phyloP scores from a whole-genome alignment of 2,113 vertebrate genomes.

The Clarias magur region DNA sequence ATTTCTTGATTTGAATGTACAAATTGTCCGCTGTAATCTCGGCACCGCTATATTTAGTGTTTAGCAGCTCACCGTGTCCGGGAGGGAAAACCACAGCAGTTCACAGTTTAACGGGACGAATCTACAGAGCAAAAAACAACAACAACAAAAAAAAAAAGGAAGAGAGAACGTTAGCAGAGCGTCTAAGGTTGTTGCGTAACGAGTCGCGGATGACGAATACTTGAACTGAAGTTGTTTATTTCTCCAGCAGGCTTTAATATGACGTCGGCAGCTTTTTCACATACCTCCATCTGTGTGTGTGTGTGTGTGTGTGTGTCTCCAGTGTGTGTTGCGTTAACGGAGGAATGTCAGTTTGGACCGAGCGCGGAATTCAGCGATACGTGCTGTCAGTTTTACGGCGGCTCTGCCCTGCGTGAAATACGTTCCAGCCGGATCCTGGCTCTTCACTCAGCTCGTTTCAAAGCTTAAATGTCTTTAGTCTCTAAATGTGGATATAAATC shows the following conservation, averaged over 20 bases:
- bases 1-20: too few species aligned
- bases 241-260: background rate
- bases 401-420: constrained; percentile 41
- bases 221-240: background rate
- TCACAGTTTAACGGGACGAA: too few species aligned
- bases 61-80: too few species aligned
- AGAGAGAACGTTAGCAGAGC: too few species aligned
- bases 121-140: too few species aligned
- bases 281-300: background rate
- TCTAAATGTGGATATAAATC: constrained; percentile 9
- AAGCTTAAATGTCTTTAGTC: constrained; percentile 22
- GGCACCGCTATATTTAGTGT: too few species aligned
- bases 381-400: constrained; percentile 50
- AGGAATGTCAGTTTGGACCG: constrained; percentile 40
- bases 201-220: too few species aligned
- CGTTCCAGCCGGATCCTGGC: constrained; percentile 41
- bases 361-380: constrained; percentile 48
- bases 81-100: too few species aligned
- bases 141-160: too few species aligned
- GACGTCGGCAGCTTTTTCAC: background rate
- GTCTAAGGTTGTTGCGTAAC: too few species aligned
- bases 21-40: background rate
- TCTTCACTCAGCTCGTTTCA: constrained; percentile 10
- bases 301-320: constrained; percentile 4
- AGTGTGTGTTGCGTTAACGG: background rate